A percentile compares a stretch with the other conserved stretches of the same genome.
Evolutionary conservation across 2,888 invertebrate genomes (phyloP).

Genomic region (Erannis defoliaria): DNA sequence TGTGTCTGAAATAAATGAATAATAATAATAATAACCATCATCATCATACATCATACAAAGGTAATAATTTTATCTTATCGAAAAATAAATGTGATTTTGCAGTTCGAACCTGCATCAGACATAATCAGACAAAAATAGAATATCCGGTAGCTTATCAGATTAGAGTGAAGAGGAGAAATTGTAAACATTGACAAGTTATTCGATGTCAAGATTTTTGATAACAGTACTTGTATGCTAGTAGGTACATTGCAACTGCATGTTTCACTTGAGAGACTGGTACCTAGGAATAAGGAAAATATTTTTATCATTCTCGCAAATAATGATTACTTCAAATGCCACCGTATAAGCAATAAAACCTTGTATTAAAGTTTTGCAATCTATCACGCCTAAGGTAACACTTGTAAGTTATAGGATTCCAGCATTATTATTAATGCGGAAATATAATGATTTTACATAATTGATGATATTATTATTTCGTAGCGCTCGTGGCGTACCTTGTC

Average conservation of each 20-base stretch:
- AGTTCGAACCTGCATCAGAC: constrained; percentile 3
- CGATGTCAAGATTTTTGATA: constrained; percentile 2
- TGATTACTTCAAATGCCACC: neutral
- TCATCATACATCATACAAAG: neutral
- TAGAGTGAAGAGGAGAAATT: constrained; percentile 12
- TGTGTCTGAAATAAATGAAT: no score
- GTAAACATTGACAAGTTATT: constrained; percentile 11
- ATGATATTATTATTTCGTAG: neutral
- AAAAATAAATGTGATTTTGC: neutral
- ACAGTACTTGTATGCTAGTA: neutral
- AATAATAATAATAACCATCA: neutral
- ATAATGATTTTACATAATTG: neutral
- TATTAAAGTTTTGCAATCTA: neutral
- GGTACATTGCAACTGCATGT: neutral
- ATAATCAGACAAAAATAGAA: constrained; percentile 9
- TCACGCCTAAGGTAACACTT: neutral
- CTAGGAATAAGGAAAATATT: neutral
- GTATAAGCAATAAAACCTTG: constrained; percentile 2
- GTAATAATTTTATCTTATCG: constrained; percentile 3
- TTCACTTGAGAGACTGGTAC: neutral
- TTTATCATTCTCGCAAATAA: neutral
- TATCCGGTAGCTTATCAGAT: constrained; percentile 19
- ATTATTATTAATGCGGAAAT: neutral
- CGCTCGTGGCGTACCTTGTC: no score
- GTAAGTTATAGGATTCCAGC: neutral